phyloP scores from a whole-genome alignment of 2,113 vertebrate species.

The Antigone vipio region DNA sequence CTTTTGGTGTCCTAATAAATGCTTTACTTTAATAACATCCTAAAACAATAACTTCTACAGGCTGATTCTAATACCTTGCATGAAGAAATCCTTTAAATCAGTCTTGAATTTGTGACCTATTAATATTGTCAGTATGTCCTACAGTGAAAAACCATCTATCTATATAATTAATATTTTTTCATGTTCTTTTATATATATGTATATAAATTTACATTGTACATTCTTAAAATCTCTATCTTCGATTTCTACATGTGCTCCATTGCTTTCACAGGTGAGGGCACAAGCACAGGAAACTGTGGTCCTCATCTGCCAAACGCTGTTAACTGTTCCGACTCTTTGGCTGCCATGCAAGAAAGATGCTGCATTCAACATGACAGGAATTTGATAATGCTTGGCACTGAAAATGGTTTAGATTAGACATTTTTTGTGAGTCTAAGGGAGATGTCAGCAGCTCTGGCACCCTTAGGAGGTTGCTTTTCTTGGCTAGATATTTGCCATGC shows the following conservation, averaged over 20 bases:
- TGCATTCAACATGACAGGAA: neutral
- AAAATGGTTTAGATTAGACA: fast-evolving
- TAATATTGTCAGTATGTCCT: neutral
- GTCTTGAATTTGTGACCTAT: neutral
- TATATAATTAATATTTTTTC: neutral
- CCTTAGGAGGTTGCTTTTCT: neutral
- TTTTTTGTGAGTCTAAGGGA: neutral
- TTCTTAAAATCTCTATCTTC: neutral
- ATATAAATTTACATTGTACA: neutral
- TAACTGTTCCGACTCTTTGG: neutral
- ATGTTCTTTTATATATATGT: neutral
- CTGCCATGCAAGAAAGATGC: neutral
- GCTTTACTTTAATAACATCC: neutral
- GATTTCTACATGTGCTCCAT: neutral
- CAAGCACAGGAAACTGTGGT: neutral
- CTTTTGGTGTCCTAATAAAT: neutral
- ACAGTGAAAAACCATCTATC: neutral
- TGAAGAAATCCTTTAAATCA: neutral
- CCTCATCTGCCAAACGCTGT: neutral
- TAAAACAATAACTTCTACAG: neutral
- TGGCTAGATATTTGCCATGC: neutral
- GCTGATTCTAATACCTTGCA: neutral
- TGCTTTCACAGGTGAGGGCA: neutral
- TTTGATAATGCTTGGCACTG: neutral
- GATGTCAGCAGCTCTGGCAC: neutral